Evolutionary conservation across 2,113 vertebrate genomes (phyloP).

Genomic region (Pipa parva): DNA sequence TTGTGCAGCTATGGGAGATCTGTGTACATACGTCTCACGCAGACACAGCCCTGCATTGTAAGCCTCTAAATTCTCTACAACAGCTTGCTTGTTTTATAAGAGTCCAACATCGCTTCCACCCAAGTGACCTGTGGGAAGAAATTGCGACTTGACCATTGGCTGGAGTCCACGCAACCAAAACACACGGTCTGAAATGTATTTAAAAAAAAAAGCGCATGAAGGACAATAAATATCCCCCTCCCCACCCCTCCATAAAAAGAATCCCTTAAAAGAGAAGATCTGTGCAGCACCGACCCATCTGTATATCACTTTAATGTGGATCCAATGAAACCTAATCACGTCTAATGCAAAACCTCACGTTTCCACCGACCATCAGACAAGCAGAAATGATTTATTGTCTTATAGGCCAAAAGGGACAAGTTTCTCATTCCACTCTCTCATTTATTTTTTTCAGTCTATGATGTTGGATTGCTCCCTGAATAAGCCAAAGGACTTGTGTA

Average conservation of each 20-base stretch:
- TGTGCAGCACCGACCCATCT: not conserved
- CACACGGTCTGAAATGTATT: conserved; percentile 10
- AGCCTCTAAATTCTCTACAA: not conserved
- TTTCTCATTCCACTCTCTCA: not conserved
- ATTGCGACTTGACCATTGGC: not conserved
- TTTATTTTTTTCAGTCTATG: not conserved
- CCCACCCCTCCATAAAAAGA: not conserved
- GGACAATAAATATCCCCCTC: not conserved
- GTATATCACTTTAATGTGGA: conserved; percentile 20
- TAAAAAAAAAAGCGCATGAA: not conserved
- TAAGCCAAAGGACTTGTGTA: not conserved
- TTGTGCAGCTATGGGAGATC: too few relatives aligned
- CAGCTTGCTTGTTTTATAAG: not conserved
- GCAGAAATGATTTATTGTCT: not conserved
- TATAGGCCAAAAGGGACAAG: not conserved
- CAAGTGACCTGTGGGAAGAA: conserved; percentile 16
- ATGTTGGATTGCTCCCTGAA: not conserved
- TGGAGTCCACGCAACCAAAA: not conserved
- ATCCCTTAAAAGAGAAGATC: not conserved
- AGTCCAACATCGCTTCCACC: conserved; percentile 5
- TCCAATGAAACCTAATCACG: conserved; percentile 13
- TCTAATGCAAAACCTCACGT: not conserved
- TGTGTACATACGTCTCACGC: not conserved
- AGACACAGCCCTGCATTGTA: not conserved
- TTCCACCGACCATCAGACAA: not conserved